Evolutionary conservation across 2,113 vertebrate species (phyloP).

Genomic region (Speoplatyrhinus poulsoni): DNA sequence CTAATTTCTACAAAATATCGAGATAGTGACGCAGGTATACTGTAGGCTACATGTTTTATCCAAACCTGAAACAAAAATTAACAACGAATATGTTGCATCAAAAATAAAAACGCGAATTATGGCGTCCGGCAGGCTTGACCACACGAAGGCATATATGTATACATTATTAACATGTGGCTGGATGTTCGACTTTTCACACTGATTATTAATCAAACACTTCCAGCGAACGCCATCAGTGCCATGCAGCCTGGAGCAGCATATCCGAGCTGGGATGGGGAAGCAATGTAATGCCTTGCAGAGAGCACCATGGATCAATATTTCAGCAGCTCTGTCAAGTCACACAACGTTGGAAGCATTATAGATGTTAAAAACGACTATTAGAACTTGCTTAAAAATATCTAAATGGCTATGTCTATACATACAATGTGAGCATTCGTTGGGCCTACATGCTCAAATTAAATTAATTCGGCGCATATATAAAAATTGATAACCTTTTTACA

Average conservation of each 20-base stretch:
- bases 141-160: conserved; percentile 76
- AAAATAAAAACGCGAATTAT: not conserved
- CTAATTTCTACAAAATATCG: too few species aligned
- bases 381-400: conserved; percentile 43
- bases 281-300: conserved; percentile 87
- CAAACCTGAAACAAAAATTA: not conserved
- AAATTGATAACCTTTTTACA: too few species aligned
- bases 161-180: conserved; percentile 85
- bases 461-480: too few species aligned
- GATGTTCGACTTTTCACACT: conserved; percentile 85
- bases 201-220: conserved; percentile 92
- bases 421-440: too few species aligned
- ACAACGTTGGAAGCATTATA: conserved; percentile 76
- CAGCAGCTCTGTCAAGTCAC: conserved; percentile 81
- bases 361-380: conserved; percentile 61
- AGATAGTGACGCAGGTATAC: too few species aligned
- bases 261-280: conserved; percentile 85
- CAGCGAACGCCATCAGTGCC: conserved; percentile 80
- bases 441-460: too few species aligned
- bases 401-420: conserved; percentile 40
- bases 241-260: conserved; percentile 83
- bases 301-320: conserved; percentile 87
- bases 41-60: too few species aligned
- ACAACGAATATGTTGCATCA: not conserved
- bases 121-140: not conserved